Evolutionary conservation across 1,140 invertebrate genomes (phyloP).

Genomic region (Sitobion miscanthi): DNA sequence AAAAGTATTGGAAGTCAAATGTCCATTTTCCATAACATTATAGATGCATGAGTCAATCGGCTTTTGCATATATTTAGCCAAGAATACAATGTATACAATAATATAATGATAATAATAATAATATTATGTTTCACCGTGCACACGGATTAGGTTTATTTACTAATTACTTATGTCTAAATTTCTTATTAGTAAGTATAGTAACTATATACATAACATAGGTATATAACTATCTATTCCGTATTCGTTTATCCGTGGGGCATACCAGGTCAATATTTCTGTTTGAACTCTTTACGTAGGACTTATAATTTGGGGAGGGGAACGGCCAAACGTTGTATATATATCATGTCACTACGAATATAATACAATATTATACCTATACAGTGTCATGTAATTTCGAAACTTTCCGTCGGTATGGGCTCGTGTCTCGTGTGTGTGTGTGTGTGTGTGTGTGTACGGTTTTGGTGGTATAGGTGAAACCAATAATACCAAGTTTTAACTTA

Average conservation of each 20-base stretch:
- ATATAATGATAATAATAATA: too few species aligned
- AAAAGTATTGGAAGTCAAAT: too few species aligned
- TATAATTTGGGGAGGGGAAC: not conserved
- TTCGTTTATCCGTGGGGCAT: not conserved
- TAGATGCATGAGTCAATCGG: not conserved
- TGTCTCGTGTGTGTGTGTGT: not conserved
- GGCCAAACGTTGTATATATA: not conserved
- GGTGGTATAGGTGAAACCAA: not conserved
- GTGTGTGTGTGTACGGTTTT: not conserved
- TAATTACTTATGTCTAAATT: too few species aligned
- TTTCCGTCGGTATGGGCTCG: not conserved
- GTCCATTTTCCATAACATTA: not conserved
- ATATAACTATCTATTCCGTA: not conserved
- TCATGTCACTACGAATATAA: not conserved
- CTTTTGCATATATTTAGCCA: not conserved
- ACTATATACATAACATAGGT: too few species aligned
- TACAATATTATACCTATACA: constrained; percentile 7
- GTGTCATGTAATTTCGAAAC: not conserved
- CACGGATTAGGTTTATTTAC: too few species aligned
- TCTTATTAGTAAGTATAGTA: too few species aligned
- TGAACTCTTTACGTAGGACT: constrained; percentile 7
- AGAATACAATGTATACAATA: too few species aligned
- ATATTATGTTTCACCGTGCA: too few species aligned
- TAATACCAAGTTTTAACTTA: not conserved
- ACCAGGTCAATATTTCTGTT: not conserved